Base-by-base conservation (phyloP, 2,888 invertebrate species). In the Zygothrica quintamaculata region DNA sequence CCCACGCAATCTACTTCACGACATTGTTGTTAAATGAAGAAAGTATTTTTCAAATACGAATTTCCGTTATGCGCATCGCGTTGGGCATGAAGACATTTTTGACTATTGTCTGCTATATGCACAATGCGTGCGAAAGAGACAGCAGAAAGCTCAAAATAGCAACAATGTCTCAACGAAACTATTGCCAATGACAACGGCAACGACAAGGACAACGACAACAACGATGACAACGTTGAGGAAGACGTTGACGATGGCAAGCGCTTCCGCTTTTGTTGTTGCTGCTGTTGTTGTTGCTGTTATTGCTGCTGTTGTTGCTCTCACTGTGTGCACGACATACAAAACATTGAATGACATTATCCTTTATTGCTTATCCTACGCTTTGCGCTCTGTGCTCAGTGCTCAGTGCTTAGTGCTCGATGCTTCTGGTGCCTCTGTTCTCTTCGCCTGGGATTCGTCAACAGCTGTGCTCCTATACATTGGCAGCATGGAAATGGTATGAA, bases 271-370 rank as follows among this genome's bases (percentile, higher is more conserved):
- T 69, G 65, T 66, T 77, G 60, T 42, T 64, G 57, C 34, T 56
- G 39, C 29, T 29, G 34, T 37, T 60, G 31, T 26, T 60, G 81
- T 57, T 55, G 64, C 68, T 69, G 65, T 66, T 77, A 58, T 42
- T 64, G 57, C 34, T 56, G 39, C 29, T 29, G 34, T 37, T 60
- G 31, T 26, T 50, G 13, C 53, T 39, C 13, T 61, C 56, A 71
- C 60, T 77, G 56, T 70, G 72, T 62, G 73, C 64, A 64, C 75
- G 66, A 79, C 80, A 84, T 74, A 80, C 84, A 86, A 81, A 84
- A 84, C 84, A 87, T 84, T 84, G 88, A 84, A 88, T 87, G 87
- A 82, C 88, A 88, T 88, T 88, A 87, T 86, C 87, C 87, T 87
- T 88, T 88, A 88, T 86, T 88, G 86, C 88, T 88, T 88, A 86